phyloP scores from a whole-genome alignment of 2,797 vertebrate species.

The Peromyscus nudipes region DNA sequence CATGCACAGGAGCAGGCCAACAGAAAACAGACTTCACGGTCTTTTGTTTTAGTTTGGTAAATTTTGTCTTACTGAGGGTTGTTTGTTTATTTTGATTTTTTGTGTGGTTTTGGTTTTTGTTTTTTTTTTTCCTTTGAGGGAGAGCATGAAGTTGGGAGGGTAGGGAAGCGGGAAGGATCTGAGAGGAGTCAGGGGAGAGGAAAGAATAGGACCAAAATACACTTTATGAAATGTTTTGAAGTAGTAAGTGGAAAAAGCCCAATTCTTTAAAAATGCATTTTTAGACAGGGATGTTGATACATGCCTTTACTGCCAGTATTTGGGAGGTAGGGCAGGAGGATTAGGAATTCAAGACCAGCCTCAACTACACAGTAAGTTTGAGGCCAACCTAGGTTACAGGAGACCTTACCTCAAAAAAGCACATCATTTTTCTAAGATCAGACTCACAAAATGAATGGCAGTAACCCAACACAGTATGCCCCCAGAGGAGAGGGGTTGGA shows the following conservation, averaged over 20 bases:
- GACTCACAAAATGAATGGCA: conserved; percentile 28
- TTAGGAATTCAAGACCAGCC: not conserved
- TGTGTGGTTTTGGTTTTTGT: not conserved
- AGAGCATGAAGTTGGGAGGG: not conserved
- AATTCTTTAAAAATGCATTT: not conserved
- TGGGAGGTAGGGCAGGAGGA: not conserved
- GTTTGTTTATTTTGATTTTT: not conserved
- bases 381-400: not conserved
- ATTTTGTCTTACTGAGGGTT: not conserved
- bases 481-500: not conserved
- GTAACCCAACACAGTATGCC: not conserved
- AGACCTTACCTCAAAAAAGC: not conserved
- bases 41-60: not conserved
- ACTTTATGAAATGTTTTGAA: not conserved
- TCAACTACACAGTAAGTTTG: not conserved
- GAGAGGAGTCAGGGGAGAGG: not conserved
- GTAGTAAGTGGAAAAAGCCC: not conserved
- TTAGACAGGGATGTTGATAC: not conserved
- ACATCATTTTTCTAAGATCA: not conserved
- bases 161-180: not conserved
- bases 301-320: not conserved
- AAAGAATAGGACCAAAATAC: not conserved
- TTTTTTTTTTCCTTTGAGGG: not conserved
- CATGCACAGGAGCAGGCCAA: no score
- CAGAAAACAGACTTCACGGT: not conserved